Conservation (phyloP, 2,797 vertebrate genomes). For the Synaphobranchus kaupii region DNA sequence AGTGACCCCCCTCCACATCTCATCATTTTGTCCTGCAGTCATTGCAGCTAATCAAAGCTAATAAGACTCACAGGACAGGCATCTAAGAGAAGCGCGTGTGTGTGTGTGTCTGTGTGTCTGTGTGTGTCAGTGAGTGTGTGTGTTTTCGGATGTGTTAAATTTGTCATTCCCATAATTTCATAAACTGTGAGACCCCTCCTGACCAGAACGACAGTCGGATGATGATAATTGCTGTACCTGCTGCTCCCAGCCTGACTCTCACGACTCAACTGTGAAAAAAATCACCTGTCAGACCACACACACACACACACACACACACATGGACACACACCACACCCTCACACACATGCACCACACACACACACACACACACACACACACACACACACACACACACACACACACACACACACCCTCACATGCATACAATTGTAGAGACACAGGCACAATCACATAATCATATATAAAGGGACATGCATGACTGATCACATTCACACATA, state of each 20-base stretch:
- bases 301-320: not conserved
- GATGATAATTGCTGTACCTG: not conserved
- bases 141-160: not conserved
- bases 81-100: conserved; percentile 27
- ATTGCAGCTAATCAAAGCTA: conserved; percentile 56
- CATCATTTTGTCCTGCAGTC: conserved; percentile 49
- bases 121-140: conserved; percentile 14
- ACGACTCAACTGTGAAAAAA: not conserved
- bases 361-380: conserved; percentile 18
- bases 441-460: conserved; percentile 33
- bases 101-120: conserved; percentile 9
- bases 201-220: not conserved
- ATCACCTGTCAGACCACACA: not conserved
- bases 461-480: conserved; percentile 20
- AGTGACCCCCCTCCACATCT: conserved; percentile 39
- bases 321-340: not conserved
- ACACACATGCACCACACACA: not conserved
- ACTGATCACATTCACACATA: conserved; percentile 15
- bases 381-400: not conserved
- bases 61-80: conserved; percentile 44
- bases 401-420: conserved; percentile 7
- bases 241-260: not conserved
- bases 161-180: not conserved
- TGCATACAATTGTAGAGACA: not conserved
- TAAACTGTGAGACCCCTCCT: not conserved